Evolutionary conservation across 2,888 invertebrate genomes (phyloP).

Genomic region (Catocala sponsa): DNA sequence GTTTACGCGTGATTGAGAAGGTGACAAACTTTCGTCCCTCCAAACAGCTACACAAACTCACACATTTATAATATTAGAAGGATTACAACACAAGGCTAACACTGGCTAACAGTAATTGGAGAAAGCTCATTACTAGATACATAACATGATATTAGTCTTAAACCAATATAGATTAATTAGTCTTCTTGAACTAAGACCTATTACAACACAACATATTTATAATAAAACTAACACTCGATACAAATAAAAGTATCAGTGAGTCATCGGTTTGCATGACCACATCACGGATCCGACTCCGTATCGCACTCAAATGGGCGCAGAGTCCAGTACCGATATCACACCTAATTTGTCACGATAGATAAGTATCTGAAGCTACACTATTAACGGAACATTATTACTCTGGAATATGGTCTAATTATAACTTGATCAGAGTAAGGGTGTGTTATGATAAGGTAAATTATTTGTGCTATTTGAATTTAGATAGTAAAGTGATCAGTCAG

Average conservation of each 20-base stretch:
- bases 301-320: constrained; percentile 36
- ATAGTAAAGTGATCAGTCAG: no score
- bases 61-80: no score
- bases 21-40: no score
- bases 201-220: background rate
- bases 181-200: constrained; percentile 1
- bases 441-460: background rate
- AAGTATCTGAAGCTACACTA: no score
- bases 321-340: constrained; percentile 48
- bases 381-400: constrained; percentile 29
- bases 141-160: no score
- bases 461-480: background rate
- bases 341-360: constrained; percentile 65
- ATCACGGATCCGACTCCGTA: constrained; percentile 7
- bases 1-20: no score
- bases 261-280: background rate
- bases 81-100: no score
- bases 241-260: background rate
- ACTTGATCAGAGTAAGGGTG: background rate
- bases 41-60: no score
- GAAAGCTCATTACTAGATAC: no score
- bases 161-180: background rate
- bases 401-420: constrained; percentile 18
- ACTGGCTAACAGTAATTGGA: no score
- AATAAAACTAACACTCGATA: no score